These are phyloP conservation scores for Coregonus clupeaformis DNA, from an alignment of 2,113 vertebrate species.

Conservation along the genomic window DNA sequence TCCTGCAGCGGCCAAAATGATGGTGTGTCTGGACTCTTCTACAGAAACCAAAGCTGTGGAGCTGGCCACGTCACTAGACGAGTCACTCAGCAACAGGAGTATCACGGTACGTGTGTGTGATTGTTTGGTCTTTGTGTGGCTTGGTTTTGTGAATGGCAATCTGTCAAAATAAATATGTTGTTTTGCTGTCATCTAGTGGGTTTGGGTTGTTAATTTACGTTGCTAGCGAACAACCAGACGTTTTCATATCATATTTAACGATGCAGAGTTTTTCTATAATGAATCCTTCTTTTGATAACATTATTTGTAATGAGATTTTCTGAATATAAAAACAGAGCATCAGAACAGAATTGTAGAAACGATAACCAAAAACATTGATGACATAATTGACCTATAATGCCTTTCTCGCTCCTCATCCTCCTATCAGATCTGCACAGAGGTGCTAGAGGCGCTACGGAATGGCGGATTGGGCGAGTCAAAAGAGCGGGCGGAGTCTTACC, in stretches of 20 bases:
- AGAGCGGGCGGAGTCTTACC: slow-evolving; percentile 85
- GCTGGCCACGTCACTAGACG: slow-evolving; percentile 86
- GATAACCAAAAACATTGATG: background rate
- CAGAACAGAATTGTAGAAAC: too few relatives aligned
- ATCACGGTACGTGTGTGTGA: slow-evolving; percentile 49
- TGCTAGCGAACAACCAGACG: too few relatives aligned
- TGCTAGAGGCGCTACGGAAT: slow-evolving; percentile 87
- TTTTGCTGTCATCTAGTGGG: too few relatives aligned
- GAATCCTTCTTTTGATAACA: background rate
- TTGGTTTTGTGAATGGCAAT: background rate
- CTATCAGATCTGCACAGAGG: slow-evolving; percentile 86
- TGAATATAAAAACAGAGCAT: too few relatives aligned
- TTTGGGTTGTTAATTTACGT: too few relatives aligned
- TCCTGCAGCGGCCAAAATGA: slow-evolving; percentile 87
- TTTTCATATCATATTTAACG: background rate
- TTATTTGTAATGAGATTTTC: background rate
- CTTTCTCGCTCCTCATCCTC: too few relatives aligned
- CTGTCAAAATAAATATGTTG: too few relatives aligned
- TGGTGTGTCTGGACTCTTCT: slow-evolving; percentile 91
- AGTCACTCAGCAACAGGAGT: slow-evolving; percentile 87
- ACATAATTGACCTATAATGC: background rate
- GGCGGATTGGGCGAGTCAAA: slow-evolving; percentile 87
- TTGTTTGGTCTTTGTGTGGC: slow-evolving; percentile 16
- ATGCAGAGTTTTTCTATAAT: background rate
- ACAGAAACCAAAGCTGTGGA: slow-evolving; percentile 89